Evolutionary conservation across 2,797 vertebrate species (phyloP), one percentile per base, ranked within the genome.

Genomic region (Danionella dracula): DNA sequence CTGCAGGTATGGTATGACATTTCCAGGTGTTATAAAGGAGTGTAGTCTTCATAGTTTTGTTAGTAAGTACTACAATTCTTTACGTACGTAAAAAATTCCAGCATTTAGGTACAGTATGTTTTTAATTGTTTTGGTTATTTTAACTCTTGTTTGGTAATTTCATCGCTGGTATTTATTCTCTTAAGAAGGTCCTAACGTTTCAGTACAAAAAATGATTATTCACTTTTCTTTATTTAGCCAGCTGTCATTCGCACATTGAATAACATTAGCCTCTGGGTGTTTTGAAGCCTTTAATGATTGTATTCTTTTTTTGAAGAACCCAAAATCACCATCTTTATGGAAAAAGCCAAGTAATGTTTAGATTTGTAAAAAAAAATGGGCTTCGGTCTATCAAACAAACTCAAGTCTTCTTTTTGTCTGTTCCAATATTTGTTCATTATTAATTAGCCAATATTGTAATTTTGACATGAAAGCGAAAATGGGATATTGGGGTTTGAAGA

Each of bases 211-310:
- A 53, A 41, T n/a, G n/a, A n/a, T 54, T 35, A 15, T 67, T 23
- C 19, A 41, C 17, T 56, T 11, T 53, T n/a, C n/a, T n/a, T n/a
- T n/a, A n/a, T 57, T 69, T 58, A 16, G 46, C 50, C 45, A 40
- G 34, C 29, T 34, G 40, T 34, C 57, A 34, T 75, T 3, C n/a
- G 15, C 51, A 68, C 51, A 68, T 40, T 55, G 29, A 35, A 49
- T 40, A 54, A 54, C 19, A 68, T 27, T 56, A 51, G 27, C 40
- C 8, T 27, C 12, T 38, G 54, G 54, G 38, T 53, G 56, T 37
- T 67, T 48, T 68, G 67, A 55, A 58, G 41, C 49, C 59, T 37
- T 34, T 41, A 58, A 53, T 34, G 40, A 66, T 65, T 78, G 63
- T 72, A 65, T 68, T 55, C 46, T 44, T 37, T 11, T 68, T 66